phyloP scores from a whole-genome alignment of 2,888 invertebrate genomes.

The Hydroisotoma schaefferi region DNA sequence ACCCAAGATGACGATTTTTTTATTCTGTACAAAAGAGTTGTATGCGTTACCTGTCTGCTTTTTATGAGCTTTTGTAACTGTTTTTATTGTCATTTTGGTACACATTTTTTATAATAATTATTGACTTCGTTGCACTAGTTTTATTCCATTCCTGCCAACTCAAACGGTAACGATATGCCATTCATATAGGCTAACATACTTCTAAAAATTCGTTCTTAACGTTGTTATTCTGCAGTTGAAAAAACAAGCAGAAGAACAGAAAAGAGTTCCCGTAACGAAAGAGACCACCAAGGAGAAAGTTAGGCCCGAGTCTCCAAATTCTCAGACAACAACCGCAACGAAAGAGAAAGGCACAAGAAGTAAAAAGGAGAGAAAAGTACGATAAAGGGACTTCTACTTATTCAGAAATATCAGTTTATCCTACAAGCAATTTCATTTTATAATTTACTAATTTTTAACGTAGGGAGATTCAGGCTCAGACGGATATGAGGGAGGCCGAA shows the following conservation, averaged over 20 bases:
- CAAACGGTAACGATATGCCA: too few relatives aligned
- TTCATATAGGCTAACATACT: too few relatives aligned
- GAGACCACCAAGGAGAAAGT: conserved; percentile 29
- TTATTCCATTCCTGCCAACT: too few relatives aligned
- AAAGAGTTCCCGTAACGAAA: conserved; percentile 21
- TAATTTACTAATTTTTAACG: conserved; percentile 1
- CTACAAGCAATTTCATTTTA: neutral
- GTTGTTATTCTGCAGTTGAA: conserved; percentile 26
- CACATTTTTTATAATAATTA: neutral
- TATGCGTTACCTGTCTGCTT: too few relatives aligned
- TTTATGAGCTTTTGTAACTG: too few relatives aligned
- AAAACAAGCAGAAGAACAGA: conserved; percentile 41
- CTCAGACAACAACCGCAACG: conserved; percentile 17
- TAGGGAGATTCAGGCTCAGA: neutral
- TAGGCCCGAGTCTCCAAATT: conserved; percentile 39
- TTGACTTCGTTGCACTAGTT: too few relatives aligned
- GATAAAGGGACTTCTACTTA: too few relatives aligned
- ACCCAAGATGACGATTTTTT: too few relatives aligned
- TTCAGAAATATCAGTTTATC: too few relatives aligned
- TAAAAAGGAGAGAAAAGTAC: neutral
- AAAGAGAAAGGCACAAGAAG: conserved; percentile 4
- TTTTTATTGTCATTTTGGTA: too few relatives aligned
- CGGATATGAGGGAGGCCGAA: conserved; percentile 50
- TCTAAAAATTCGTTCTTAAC: neutral
- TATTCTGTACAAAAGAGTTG: too few relatives aligned